Evolutionary conservation across 1,140 invertebrate species (phyloP), one percentile per base, ranked within the genome.

Genomic region (Bathynomus jamesi): DNA sequence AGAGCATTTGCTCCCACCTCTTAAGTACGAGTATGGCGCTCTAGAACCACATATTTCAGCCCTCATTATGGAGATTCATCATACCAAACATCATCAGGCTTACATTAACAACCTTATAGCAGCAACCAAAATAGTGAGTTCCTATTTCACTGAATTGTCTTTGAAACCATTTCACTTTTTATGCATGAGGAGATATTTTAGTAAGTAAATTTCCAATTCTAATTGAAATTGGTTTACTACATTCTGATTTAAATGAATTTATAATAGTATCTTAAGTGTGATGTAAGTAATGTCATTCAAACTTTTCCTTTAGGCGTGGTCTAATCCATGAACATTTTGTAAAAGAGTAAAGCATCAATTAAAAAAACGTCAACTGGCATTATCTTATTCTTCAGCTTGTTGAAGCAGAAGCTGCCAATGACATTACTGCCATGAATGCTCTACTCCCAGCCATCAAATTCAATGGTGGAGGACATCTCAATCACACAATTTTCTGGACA

Each of bases 401-500:
- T 30, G 66, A 76, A 29, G 75, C 75, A 21, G 73, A 72, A 60
- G 71, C 68, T 67, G 78, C 67, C 78, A 71, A 89, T 79, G 91
- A 96, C 81, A 84, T 93, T 0, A 86, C 85, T 31, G 85, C 90
- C 31, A 86, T 93, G 25, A 95, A 98, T 80, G 84, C 87, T 21
- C 83, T 99, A 60, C 89, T 87, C 62, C 89, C 91, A 21, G 93
- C 91, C 17, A 84, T 99, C 4, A 92, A 89, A 79, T 99, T 99
- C 84, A 99, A 99, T 84, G 98, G 97, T 13, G 98, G 98, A 78
- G 98, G 98, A 64, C 97, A 99, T 81, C 88, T 99, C 60, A 99
- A 99, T 85, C 98, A 99, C 83, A 90, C 91, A 17, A 99, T 99
- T 78, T 99, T 99, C 84, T 99, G 98, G 98, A 87, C 93, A 76